Conservation (phyloP, 2,888 invertebrate genomes). For the Polymixis flavicincta region DNA sequence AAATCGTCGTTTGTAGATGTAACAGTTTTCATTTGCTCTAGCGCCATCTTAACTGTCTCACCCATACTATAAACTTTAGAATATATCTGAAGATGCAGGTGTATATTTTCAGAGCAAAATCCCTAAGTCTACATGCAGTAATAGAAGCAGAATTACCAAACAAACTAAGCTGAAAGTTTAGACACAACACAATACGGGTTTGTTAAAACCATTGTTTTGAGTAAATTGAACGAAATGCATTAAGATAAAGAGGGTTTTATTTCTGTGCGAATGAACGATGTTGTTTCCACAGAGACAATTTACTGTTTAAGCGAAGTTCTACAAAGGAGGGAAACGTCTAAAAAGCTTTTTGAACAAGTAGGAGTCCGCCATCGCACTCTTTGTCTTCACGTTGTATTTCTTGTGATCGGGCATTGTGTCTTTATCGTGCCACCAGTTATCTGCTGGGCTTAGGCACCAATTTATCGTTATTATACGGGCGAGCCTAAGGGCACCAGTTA, state of each 20-base stretch:
- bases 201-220: slow-evolving; percentile 78
- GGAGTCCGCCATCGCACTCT: slow-evolving; percentile 68
- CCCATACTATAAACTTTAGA: slow-evolving; percentile 15
- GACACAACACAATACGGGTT: slow-evolving; percentile 74
- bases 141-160: slow-evolving; percentile 22
- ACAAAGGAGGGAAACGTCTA: slow-evolving; percentile 72
- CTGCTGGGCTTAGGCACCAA: slow-evolving; percentile 71
- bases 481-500: slow-evolving; percentile 72
- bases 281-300: slow-evolving; percentile 76
- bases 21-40: slow-evolving; percentile 11
- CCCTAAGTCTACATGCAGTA: slow-evolving; percentile 23
- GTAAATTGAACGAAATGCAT: slow-evolving; percentile 79
- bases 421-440: slow-evolving; percentile 78
- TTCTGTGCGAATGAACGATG: slow-evolving; percentile 77
- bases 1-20: slow-evolving; percentile 12
- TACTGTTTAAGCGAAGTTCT: slow-evolving; percentile 77
- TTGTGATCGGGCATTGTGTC: slow-evolving; percentile 79
- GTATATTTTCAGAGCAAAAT: slow-evolving; percentile 26
- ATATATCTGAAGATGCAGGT: slow-evolving; percentile 11
- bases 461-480: slow-evolving; percentile 81
- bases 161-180: slow-evolving; percentile 62
- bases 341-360: slow-evolving; percentile 79
- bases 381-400: slow-evolving; percentile 77
- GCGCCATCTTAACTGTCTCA: slow-evolving; percentile 14
- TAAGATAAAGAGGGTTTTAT: slow-evolving; percentile 80